Evolutionary conservation across 1,140 invertebrate species (phyloP).

Genomic region (Brachionus paranguensis): DNA sequence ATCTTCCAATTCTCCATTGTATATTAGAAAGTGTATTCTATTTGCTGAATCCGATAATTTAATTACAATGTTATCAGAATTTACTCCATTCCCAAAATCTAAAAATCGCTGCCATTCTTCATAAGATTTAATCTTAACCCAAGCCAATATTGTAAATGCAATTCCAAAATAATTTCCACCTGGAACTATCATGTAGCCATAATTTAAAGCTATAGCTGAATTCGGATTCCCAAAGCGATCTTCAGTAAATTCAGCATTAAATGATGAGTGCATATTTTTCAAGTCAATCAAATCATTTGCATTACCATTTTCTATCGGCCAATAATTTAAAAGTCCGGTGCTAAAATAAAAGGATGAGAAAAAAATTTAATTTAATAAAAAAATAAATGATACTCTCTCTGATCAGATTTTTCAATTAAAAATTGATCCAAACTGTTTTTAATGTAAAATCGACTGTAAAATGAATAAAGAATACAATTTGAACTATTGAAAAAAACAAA

Average conservation of each 20-base stretch:
- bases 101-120: background rate
- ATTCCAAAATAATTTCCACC: background rate
- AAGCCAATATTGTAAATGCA: background rate
- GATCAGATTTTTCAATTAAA: background rate
- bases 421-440: background rate
- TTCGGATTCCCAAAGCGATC: background rate
- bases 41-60: background rate
- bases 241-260: background rate
- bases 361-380: background rate
- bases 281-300: background rate
- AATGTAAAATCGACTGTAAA: background rate
- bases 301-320: background rate
- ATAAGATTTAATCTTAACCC: background rate
- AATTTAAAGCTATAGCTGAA: background rate
- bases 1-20: background rate
- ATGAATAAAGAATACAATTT: background rate
- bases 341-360: background rate
- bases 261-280: background rate
- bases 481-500: background rate
- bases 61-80: background rate
- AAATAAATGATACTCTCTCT: background rate
- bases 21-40: background rate
- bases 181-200: background rate
- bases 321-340: background rate
- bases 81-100: background rate